Evolutionary conservation across 2,888 invertebrate genomes (phyloP).

Genomic region (Volucella inanis): DNA sequence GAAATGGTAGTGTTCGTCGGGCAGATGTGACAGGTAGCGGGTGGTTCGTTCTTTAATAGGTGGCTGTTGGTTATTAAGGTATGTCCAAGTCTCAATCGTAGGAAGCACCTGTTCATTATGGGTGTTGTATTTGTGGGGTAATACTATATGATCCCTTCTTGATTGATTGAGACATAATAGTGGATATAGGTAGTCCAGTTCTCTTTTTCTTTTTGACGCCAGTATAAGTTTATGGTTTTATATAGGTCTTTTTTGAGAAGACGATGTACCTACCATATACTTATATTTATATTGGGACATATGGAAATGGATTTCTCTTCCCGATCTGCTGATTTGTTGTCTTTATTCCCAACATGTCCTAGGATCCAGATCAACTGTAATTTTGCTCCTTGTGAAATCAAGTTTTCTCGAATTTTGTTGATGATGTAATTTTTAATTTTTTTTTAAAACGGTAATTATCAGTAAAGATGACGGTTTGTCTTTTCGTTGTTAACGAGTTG

Average conservation of each 20-base stretch:
- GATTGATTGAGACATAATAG: no score
- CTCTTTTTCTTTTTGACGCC: background rate
- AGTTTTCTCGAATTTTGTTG: conserved; percentile 16
- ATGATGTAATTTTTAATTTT: background rate
- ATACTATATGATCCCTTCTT: no score
- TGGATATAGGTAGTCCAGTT: background rate
- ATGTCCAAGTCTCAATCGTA: no score
- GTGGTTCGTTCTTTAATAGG: no score
- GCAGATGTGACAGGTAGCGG: no score
- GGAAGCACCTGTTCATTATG: no score
- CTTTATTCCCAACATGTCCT: background rate
- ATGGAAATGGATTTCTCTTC: background rate
- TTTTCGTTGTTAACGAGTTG: no score
- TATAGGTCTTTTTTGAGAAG: background rate
- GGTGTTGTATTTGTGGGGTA: no score
- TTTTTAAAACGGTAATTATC: no score
- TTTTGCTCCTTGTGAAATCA: background rate
- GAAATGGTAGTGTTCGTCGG: no score
- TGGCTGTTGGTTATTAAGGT: no score
- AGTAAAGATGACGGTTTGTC: no score
- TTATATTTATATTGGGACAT: background rate
- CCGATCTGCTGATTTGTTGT: background rate
- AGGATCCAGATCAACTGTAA: background rate
- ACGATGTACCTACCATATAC: background rate
- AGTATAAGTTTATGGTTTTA: background rate